A percentile compares a stretch with the other conserved stretches of the same genome.
Conservation (phyloP, 2,888 invertebrate genomes). For the Cephus runcator region DNA sequence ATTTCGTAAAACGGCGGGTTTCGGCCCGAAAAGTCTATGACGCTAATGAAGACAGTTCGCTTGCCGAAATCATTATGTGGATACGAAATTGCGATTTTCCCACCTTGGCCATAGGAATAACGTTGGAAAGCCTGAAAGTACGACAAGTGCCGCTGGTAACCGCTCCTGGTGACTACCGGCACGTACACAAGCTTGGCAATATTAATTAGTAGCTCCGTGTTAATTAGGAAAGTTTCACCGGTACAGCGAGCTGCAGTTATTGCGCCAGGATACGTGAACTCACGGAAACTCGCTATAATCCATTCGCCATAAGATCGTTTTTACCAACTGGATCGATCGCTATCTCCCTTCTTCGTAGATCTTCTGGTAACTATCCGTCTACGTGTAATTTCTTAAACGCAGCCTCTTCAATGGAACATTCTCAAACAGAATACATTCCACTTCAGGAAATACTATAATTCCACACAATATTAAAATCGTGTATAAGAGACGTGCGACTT, state of each 20-base stretch:
- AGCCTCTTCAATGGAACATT: neutral
- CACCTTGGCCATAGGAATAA: neutral
- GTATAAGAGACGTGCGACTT: neutral
- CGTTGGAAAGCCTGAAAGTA: conserved; percentile 8
- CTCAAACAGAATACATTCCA: neutral
- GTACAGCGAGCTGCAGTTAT: conserved; percentile 18
- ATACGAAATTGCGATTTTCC: conserved; percentile 15
- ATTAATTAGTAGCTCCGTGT: conserved; percentile 44
- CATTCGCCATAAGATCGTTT: conserved; percentile 1
- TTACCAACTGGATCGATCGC: neutral
- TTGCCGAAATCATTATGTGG: conserved; percentile 20
- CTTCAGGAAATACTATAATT: neutral
- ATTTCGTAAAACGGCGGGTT: neutral
- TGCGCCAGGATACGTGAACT: conserved; percentile 13
- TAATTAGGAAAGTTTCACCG: conserved; percentile 43
- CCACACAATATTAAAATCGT: neutral
- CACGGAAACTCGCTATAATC: conserved; percentile 22
- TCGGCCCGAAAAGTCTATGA: neutral
- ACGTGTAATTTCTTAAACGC: conserved; percentile 15
- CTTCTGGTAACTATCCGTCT: neutral
- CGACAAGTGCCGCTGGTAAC: conserved; percentile 20
- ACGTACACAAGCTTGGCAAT: conserved; percentile 17
- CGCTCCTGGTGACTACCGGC: conserved; percentile 3
- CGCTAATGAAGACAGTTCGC: conserved; percentile 7
- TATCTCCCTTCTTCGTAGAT: neutral